Percentiles rank a stretch among this genome's conserved stretches.
phyloP scores from a whole-genome alignment of 2,888 invertebrate species.

The Dexiosoma caninum region DNA sequence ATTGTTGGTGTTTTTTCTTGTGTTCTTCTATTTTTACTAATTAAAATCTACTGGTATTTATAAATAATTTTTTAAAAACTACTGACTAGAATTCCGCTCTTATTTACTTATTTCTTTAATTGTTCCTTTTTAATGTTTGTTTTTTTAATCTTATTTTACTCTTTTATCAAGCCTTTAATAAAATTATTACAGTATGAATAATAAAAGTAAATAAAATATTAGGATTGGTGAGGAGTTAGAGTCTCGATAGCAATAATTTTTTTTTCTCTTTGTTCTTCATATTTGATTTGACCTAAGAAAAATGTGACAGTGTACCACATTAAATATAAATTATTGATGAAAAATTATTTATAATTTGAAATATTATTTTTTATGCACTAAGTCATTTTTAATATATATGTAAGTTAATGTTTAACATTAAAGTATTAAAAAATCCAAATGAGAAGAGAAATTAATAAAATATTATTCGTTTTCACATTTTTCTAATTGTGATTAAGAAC shows the following conservation, averaged over 20 bases:
- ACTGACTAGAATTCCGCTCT: slow-evolving; percentile 51
- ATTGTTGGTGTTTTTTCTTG: slow-evolving; percentile 55
- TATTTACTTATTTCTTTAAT: neutral
- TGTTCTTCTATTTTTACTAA: slow-evolving; percentile 42
- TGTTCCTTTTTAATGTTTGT: neutral
- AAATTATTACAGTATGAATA: neutral
- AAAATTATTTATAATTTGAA: no score
- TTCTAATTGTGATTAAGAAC: no score
- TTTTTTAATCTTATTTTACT: neutral
- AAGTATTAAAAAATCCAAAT: no score
- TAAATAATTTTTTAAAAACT: slow-evolving; percentile 44
- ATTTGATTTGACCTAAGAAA: no score
- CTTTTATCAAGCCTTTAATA: neutral
- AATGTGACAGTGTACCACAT: no score
- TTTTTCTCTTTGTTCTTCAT: no score
- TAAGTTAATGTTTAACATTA: no score
- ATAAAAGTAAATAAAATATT: neutral
- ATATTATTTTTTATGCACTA: no score
- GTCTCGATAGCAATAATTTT: neutral
- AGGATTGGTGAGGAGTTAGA: neutral
- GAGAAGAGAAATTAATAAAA: no score
- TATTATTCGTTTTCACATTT: no score
- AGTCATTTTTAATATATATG: no score
- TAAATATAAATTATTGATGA: neutral
- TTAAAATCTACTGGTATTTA: slow-evolving; percentile 54